These are phyloP conservation scores for Erebia palarica DNA, from an alignment of 2,888 invertebrate genomes.

Conservation along the genomic window DNA sequence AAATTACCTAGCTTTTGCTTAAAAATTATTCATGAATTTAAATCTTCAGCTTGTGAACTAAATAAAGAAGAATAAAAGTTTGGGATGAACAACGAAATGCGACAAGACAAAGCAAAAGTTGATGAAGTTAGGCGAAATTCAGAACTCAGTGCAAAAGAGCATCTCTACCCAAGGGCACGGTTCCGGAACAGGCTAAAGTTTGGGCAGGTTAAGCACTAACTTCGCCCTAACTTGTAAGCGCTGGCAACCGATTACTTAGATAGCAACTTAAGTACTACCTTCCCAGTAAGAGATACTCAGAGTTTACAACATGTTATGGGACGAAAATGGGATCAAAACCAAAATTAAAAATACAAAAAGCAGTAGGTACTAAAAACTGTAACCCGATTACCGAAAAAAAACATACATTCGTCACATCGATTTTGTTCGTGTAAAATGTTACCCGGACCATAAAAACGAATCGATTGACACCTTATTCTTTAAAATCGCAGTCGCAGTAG, in stretches of 20 bases:
- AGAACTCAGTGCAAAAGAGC: slow-evolving; percentile 38
- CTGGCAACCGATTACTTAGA: slow-evolving; percentile 28
- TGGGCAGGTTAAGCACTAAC: slow-evolving; percentile 43
- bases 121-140: slow-evolving; percentile 20
- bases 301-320: too few species aligned
- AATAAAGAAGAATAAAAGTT: background rate
- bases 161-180: slow-evolving; percentile 29
- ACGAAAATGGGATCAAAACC: too few species aligned
- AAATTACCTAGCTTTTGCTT: too few species aligned
- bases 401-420: too few species aligned
- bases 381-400: too few species aligned
- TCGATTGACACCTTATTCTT: too few species aligned
- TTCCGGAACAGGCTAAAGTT: slow-evolving; percentile 22
- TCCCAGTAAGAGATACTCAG: background rate
- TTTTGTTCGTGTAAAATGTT: too few species aligned
- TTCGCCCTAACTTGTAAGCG: slow-evolving; percentile 42
- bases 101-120: background rate
- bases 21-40: background rate
- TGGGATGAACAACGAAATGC: background rate
- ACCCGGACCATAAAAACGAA: too few species aligned
- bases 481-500: too few species aligned
- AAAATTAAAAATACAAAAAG: too few species aligned
- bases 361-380: too few species aligned
- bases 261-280: slow-evolving; percentile 17
- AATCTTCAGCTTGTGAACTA: background rate